phyloP scores from a whole-genome alignment of 2,797 vertebrate species.

The Anolis apletophallus region DNA sequence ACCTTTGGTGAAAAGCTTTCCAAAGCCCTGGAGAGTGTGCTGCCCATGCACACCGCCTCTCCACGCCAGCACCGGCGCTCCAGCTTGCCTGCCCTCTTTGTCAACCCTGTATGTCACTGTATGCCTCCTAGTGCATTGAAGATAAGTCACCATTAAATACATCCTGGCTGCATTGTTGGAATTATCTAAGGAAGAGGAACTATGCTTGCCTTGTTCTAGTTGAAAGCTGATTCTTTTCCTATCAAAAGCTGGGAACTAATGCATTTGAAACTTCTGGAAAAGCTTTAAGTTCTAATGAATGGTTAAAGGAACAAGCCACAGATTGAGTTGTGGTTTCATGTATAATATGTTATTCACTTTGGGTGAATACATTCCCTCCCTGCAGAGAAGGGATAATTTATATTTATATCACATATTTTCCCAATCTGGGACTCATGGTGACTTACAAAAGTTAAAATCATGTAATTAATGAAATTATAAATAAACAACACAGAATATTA shows the following conservation, averaged over 20 bases:
- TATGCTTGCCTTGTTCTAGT: conserved; percentile 49
- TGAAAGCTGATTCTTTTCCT: conserved; percentile 8
- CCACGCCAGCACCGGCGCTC: conserved; percentile 88
- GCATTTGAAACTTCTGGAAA: neutral
- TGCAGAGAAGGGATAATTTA: no score
- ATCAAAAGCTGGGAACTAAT: conserved; percentile 1
- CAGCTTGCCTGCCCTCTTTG: conserved; percentile 96
- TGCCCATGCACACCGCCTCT: conserved; percentile 90
- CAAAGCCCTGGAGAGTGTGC: conserved; percentile 95
- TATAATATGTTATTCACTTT: conserved; percentile 4
- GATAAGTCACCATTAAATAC: conserved; percentile 85
- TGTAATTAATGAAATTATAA: no score
- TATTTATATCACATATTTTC: no score
- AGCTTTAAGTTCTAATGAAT: neutral
- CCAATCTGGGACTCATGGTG: no score
- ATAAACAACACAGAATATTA: no score
- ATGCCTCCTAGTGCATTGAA: conserved; percentile 78
- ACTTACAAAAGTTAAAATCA: no score
- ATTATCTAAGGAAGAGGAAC: conserved; percentile 37
- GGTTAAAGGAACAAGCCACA: conserved; percentile 7
- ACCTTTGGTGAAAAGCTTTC: conserved; percentile 95
- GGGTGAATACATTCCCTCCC: neutral
- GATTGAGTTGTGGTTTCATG: neutral
- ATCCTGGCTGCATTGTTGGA: conserved; percentile 70
- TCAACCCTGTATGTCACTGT: conserved; percentile 91